Conservation (phyloP, 2,888 invertebrate species). For the Andrena marginata region DNA sequence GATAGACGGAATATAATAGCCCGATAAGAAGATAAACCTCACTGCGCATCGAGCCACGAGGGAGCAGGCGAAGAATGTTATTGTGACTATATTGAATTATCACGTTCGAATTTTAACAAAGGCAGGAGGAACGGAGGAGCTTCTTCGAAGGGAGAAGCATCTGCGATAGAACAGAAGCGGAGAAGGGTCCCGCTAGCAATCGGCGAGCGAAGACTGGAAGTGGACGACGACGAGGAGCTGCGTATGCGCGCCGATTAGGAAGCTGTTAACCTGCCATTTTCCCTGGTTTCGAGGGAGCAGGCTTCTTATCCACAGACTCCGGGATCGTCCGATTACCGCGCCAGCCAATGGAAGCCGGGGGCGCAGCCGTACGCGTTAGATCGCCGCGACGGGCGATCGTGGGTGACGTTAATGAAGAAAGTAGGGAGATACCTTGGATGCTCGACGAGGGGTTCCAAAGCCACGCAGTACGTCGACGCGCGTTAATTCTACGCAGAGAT, state of each 20-base stretch:
- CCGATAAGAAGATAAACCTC: conserved; percentile 44
- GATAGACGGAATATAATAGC: conserved; percentile 15
- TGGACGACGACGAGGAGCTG: too few relatives aligned
- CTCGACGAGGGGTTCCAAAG: conserved; percentile 37
- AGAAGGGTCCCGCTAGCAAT: too few relatives aligned
- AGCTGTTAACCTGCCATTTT: too few relatives aligned
- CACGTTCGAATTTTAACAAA: not conserved
- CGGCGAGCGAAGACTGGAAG: too few relatives aligned
- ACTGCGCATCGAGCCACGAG: conserved; percentile 12
- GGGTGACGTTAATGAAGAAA: conserved; percentile 45
- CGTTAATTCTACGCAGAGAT: conserved; percentile 30
- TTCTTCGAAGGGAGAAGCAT: too few relatives aligned
- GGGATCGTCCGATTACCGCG: not conserved
- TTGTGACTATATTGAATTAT: not conserved
- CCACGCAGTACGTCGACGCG: conserved; percentile 30
- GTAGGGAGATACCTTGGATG: conserved; percentile 46
- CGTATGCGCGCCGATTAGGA: too few relatives aligned
- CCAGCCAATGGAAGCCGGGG: not conserved
- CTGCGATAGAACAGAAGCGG: not conserved
- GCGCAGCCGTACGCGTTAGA: not conserved
- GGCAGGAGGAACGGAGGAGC: not conserved
- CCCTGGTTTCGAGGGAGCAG: too few relatives aligned
- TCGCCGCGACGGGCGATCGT: not conserved
- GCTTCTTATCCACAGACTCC: not conserved
- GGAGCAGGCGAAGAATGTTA: conserved; percentile 6